phyloP scores from a whole-genome alignment of 2,888 invertebrate genomes.

The Xestia xanthographa region DNA sequence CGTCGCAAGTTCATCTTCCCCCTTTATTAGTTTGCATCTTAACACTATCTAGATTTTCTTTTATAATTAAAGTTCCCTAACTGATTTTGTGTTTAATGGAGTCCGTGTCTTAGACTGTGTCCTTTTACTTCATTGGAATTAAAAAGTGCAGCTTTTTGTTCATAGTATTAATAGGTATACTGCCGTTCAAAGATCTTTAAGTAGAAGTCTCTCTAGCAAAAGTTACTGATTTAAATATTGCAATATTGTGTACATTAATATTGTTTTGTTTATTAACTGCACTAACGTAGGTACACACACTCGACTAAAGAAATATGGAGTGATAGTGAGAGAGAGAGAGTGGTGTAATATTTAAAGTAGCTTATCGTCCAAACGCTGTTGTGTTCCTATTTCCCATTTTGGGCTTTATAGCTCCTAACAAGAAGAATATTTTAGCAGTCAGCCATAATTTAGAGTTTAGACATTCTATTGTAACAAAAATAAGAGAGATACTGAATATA shows the following conservation, averaged over 20 bases:
- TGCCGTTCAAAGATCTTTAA: neutral
- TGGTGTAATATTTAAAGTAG: neutral
- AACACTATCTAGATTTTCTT: slow-evolving; percentile 3
- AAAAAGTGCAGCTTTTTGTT: neutral
- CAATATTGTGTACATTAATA: neutral
- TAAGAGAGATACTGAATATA: neutral
- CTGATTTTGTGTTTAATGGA: slow-evolving; percentile 8
- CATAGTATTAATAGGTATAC: neutral
- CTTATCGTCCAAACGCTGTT: neutral
- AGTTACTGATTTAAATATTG: neutral
- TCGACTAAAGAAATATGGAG: neutral
- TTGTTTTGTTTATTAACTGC: neutral
- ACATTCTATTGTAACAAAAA: neutral
- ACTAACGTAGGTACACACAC: too few species aligned
- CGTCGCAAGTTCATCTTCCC: slow-evolving; percentile 20
- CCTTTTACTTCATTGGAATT: neutral
- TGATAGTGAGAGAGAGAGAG: neutral
- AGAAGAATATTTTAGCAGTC: neutral
- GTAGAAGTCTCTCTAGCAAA: neutral
- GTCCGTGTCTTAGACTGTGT: neutral
- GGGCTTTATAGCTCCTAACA: neutral
- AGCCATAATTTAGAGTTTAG: neutral
- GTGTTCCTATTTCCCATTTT: neutral
- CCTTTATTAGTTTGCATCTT: slow-evolving; percentile 27
- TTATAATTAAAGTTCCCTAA: slow-evolving; percentile 10